Conservation (phyloP, 2,888 invertebrate species). For the Apamea monoglypha region DNA sequence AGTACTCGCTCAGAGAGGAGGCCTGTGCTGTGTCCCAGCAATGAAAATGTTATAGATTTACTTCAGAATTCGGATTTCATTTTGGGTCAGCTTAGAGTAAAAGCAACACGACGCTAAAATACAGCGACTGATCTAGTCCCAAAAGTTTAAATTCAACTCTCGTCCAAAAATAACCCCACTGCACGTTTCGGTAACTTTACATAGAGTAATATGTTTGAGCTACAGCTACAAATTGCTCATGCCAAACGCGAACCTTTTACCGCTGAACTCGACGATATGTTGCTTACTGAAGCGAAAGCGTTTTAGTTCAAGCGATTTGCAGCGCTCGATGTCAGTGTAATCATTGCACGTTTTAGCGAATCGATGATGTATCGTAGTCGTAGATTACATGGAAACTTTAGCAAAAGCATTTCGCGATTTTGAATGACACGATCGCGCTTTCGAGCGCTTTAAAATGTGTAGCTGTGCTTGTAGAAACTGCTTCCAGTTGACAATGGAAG, state of each 20-base stretch:
- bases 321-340: conserved; percentile 14
- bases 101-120: not conserved
- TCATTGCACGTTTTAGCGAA: conserved; percentile 38
- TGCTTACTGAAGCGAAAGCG: conserved; percentile 36
- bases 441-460: not conserved
- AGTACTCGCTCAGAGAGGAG: no score
- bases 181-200: conserved; percentile 11
- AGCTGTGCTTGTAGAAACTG: not conserved
- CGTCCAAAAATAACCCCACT: not conserved
- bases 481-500: not conserved
- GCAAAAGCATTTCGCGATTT: not conserved
- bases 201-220: conserved; percentile 10
- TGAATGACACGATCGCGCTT: not conserved
- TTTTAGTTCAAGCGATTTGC: conserved; percentile 28
- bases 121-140: not conserved
- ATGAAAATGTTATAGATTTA: not conserved
- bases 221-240: conserved; percentile 47
- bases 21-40: no score
- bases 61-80: no score
- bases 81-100: not conserved
- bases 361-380: conserved; percentile 17
- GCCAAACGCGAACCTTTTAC: conserved; percentile 24
- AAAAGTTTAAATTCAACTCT: not conserved
- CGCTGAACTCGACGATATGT: conserved; percentile 21
- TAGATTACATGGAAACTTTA: not conserved